These are phyloP conservation scores for Diaphora mendica DNA, from an alignment of 2,888 invertebrate genomes.

Conservation along the genomic window DNA sequence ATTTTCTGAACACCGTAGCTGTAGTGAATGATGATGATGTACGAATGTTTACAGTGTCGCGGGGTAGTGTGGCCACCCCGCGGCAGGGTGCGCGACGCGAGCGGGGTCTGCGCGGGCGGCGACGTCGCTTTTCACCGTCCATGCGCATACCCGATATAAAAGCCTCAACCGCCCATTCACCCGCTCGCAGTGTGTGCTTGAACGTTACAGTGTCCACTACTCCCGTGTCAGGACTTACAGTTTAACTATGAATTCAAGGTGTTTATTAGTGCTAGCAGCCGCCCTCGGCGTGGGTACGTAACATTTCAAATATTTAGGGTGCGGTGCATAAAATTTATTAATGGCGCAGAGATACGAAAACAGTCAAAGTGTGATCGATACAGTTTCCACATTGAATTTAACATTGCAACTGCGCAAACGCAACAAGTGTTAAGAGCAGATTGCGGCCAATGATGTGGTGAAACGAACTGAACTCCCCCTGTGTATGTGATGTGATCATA, in stretches of 20 bases:
- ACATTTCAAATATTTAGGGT: conserved; percentile 80
- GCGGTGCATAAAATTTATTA: conserved; percentile 61
- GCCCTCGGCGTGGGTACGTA: conserved; percentile 91
- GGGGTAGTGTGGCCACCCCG: conserved; percentile 47
- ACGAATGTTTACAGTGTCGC: conserved; percentile 35
- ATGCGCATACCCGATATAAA: conserved; percentile 82
- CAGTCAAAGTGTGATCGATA: conserved; percentile 67
- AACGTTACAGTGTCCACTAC: conserved; percentile 84
- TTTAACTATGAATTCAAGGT: conserved; percentile 85
- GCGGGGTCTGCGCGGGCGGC: conserved; percentile 66
- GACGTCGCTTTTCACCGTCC: conserved; percentile 78
- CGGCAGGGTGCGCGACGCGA: conserved; percentile 43
- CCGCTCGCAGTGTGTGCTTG: conserved; percentile 86
- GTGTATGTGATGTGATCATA: too few species aligned
- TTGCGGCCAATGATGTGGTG: conserved; percentile 65
- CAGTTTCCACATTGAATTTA: conserved; percentile 60
- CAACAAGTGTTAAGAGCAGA: conserved; percentile 65
- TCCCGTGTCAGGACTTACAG: conserved; percentile 82
- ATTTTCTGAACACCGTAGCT: conserved; percentile 33
- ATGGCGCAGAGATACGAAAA: conserved; percentile 64
- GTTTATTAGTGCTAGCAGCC: conserved; percentile 87
- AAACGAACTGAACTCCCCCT: conserved; percentile 49
- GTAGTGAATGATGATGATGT: conserved; percentile 32
- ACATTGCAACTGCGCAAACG: conserved; percentile 59
- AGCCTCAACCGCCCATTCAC: conserved; percentile 84